Conservation (phyloP, 2,797 vertebrate species). For the Phalanger gymnotis region DNA sequence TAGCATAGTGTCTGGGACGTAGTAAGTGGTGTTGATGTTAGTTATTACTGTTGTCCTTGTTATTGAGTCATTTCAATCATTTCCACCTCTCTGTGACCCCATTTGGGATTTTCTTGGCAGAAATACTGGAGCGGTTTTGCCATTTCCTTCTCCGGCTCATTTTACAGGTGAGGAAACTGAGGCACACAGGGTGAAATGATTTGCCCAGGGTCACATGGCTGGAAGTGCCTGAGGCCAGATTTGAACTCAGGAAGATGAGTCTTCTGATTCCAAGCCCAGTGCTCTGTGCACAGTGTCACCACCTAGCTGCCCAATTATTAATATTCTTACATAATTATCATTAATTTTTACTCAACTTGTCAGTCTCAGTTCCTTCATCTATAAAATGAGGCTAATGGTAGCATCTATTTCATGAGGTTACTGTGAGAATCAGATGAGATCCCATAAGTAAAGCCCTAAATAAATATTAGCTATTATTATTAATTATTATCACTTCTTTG, state of each 20-base stretch:
- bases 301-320: not conserved
- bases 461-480: not conserved
- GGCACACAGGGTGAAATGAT: not conserved
- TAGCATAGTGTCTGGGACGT: not conserved
- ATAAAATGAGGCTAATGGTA: not conserved
- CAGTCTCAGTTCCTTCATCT: not conserved
- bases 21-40: not conserved
- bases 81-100: not conserved
- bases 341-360: not conserved
- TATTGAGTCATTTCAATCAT: not conserved
- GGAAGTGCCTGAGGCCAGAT: not conserved
- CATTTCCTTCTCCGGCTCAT: not conserved
- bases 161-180: not conserved
- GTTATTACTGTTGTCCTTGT: not conserved
- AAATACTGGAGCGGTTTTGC: not conserved
- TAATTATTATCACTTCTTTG: not conserved
- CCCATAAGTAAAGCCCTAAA: not conserved
- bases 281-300: not conserved
- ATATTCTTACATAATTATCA: not conserved
- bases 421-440: not conserved
- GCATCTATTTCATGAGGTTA: not conserved
- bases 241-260: not conserved
- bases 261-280: not conserved
- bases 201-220: not conserved
- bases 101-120: not conserved